Conservation (phyloP, 2,888 invertebrate species). For the Agelastica alni region DNA sequence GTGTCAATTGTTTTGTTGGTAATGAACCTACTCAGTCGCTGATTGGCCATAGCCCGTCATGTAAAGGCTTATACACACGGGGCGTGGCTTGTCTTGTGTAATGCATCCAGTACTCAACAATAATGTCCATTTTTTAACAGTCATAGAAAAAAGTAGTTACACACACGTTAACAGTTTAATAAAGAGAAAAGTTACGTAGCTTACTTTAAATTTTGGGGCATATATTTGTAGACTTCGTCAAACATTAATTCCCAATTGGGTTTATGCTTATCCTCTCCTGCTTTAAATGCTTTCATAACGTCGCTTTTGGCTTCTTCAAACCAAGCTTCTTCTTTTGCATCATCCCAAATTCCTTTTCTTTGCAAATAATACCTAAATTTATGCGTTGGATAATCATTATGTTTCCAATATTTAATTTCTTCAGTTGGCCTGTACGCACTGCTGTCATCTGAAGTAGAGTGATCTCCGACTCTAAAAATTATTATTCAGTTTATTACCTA, state of each 20-base stretch:
- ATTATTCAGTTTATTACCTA: too few relatives aligned
- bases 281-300: constrained; percentile 76
- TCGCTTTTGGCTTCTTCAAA: constrained; percentile 70
- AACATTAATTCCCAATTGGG: constrained; percentile 91
- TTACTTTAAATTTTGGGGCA: constrained; percentile 72
- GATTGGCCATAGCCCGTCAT: too few relatives aligned
- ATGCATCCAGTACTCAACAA: too few relatives aligned
- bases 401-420: constrained; percentile 85
- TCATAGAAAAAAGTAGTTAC: too few relatives aligned
- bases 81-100: too few relatives aligned
- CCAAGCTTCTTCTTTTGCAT: constrained; percentile 72
- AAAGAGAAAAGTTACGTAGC: not conserved
- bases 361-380: constrained; percentile 83
- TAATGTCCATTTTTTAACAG: too few relatives aligned
- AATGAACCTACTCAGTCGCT: too few relatives aligned
- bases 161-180: too few relatives aligned
- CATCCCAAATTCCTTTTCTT: constrained; percentile 78
- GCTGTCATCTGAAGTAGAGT: constrained; percentile 98
- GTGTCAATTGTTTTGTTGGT: too few relatives aligned
- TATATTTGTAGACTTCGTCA: constrained; percentile 85
- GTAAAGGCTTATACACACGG: too few relatives aligned
- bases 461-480: constrained; percentile 88
- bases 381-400: constrained; percentile 79
- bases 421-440: constrained; percentile 85
- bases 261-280: constrained; percentile 83